Conservation (phyloP, 2,888 invertebrate genomes). For the Linnaemya tessellans region DNA sequence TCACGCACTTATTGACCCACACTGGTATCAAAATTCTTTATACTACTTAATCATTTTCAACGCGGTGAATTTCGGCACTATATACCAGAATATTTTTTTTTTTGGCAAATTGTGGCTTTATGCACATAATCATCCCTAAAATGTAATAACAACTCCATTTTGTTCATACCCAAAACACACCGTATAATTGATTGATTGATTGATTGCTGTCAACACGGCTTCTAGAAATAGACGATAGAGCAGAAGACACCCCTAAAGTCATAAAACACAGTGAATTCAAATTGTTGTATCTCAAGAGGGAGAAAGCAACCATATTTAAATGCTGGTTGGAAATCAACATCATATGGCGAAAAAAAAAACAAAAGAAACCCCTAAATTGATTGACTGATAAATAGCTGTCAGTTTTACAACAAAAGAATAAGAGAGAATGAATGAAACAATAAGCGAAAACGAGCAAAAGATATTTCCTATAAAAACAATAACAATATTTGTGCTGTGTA, state of each 20-base stretch:
- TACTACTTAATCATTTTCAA: too few species aligned
- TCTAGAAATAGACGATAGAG: neutral
- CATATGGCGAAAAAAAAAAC: neutral
- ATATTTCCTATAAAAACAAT: too few species aligned
- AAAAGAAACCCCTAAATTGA: slow-evolving; percentile 8
- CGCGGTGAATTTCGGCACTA: too few species aligned
- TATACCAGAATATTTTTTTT: too few species aligned
- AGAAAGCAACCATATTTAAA: slow-evolving; percentile 18
- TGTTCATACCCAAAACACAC: neutral
- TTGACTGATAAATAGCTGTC: slow-evolving; percentile 38
- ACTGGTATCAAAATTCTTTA: too few species aligned
- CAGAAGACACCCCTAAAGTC: slow-evolving; percentile 47
- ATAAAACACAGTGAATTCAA: slow-evolving; percentile 6
- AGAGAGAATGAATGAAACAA: neutral
- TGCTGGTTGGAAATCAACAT: neutral
- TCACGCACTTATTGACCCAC: too few species aligned
- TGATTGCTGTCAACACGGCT: slow-evolving; percentile 40
- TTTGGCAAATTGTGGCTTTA: neutral
- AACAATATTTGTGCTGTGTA: too few species aligned
- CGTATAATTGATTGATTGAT: slow-evolving; percentile 46
- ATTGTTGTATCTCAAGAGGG: neutral
- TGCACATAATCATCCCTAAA: neutral
- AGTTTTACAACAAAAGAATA: neutral
- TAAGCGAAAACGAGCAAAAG: too few species aligned
- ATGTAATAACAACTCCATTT: neutral